Conservation (phyloP, 2,113 vertebrate species). For the Rhombomys opimus region DNA sequence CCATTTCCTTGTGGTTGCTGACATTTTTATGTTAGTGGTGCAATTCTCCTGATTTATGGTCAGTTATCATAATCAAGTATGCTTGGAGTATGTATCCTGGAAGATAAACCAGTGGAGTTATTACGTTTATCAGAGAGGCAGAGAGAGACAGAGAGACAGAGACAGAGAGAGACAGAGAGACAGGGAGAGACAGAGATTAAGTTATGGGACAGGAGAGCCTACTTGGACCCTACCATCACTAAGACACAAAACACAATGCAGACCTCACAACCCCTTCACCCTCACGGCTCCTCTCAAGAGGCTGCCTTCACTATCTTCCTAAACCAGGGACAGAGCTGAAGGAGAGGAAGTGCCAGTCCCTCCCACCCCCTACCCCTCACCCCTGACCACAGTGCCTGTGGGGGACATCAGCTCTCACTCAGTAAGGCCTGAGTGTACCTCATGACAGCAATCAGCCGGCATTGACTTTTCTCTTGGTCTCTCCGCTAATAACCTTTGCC, state of each 20-base stretch:
- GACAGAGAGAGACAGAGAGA: not conserved
- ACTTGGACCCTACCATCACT: not conserved
- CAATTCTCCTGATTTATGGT: not conserved
- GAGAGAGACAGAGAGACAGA: not conserved
- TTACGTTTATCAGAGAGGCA: not conserved
- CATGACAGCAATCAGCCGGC: accelerated
- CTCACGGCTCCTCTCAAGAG: not conserved
- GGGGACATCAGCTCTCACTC: not conserved
- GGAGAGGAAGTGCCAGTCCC: no score
- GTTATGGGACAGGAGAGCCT: not conserved
- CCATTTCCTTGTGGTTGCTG: not conserved
- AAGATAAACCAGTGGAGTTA: not conserved
- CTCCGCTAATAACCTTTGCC: not conserved
- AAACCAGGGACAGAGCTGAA: not conserved
- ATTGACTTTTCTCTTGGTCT: not conserved
- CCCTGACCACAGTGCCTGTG: accelerated
- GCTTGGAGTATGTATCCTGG: not conserved
- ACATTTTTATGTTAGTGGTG: not conserved
- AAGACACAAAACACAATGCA: not conserved
- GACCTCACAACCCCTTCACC: not conserved
- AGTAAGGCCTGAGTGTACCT: not conserved
- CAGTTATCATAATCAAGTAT: not conserved
- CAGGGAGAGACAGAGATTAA: not conserved
- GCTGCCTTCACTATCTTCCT: not conserved
- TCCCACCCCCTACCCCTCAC: not conserved